Conservation (phyloP, 2,797 vertebrate genomes). For the Protonibea diacanthus region DNA sequence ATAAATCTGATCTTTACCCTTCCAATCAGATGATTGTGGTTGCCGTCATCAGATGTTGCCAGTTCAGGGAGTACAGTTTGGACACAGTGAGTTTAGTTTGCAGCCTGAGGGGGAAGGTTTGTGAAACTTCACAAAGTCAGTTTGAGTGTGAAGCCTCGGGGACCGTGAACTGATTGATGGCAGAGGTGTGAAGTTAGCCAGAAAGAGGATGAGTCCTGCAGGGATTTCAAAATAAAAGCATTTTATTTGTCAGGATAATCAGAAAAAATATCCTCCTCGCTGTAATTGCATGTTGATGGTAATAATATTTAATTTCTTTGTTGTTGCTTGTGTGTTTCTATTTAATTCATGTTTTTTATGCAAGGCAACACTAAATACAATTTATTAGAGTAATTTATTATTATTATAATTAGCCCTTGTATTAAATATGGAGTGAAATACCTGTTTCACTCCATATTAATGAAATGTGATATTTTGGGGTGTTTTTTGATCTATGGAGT, state of each 20-base stretch:
- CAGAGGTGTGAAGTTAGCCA: neutral
- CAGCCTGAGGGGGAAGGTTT: constrained; percentile 7
- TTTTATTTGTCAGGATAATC: neutral
- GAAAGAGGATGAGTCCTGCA: neutral
- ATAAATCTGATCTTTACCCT: too few species aligned
- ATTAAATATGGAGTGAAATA: neutral
- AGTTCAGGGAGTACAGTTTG: too few species aligned
- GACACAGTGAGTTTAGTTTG: neutral
- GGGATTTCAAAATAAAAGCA: constrained; percentile 10
- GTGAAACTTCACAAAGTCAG: neutral
- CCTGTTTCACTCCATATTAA: neutral
- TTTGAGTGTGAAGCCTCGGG: neutral
- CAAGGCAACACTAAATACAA: too few species aligned
- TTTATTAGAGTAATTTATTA: neutral
- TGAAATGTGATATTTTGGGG: too few species aligned
- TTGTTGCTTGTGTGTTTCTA: too few species aligned
- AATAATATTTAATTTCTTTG: too few species aligned
- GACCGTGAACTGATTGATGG: neutral
- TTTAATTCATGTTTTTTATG: too few species aligned
- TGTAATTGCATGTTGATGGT: too few species aligned
- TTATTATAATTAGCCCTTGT: neutral
- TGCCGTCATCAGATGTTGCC: too few species aligned
- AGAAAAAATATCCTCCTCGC: too few species aligned
- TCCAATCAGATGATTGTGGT: too few species aligned
- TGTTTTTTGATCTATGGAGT: too few species aligned